phyloP scores from a whole-genome alignment of 1,140 invertebrate genomes.

The Rhysida immarginata region DNA sequence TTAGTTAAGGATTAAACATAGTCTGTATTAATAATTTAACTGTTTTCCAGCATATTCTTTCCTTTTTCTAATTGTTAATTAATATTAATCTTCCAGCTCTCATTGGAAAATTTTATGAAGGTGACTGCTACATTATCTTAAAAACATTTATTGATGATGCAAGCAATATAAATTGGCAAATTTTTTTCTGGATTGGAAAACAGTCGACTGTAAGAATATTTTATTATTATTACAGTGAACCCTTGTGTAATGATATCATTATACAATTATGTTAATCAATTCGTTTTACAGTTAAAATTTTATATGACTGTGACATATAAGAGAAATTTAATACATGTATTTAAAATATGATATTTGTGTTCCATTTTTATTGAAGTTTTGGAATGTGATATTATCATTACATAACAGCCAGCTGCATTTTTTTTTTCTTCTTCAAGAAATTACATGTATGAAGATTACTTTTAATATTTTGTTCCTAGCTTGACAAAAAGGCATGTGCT shows the following conservation, averaged over 20 bases:
- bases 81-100: too few relatives aligned
- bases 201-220: slow-evolving; percentile 77
- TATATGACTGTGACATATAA: too few relatives aligned
- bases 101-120: slow-evolving; percentile 97
- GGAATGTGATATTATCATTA: slow-evolving; percentile 4
- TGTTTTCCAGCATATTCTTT: too few relatives aligned
- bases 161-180: slow-evolving; percentile 77
- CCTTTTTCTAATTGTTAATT: too few relatives aligned
- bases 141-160: slow-evolving; percentile 76
- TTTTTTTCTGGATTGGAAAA: slow-evolving; percentile 98
- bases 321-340: not conserved
- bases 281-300: too few relatives aligned
- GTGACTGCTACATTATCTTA: slow-evolving; percentile 95
- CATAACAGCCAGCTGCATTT: too few relatives aligned
- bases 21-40: too few relatives aligned
- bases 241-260: too few relatives aligned
- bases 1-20: too few relatives aligned
- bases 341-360: too few relatives aligned
- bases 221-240: too few relatives aligned
- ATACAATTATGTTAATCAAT: too few relatives aligned
- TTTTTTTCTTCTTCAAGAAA: slow-evolving; percentile 8
- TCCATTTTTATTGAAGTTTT: slow-evolving; percentile 9
- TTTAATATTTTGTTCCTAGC: slow-evolving; percentile 29
- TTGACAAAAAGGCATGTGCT: slow-evolving; percentile 96
- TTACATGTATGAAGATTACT: not conserved